These are phyloP conservation scores for Nanorana parkeri DNA, from an alignment of 2,113 vertebrate species.

Conservation along the genomic window DNA sequence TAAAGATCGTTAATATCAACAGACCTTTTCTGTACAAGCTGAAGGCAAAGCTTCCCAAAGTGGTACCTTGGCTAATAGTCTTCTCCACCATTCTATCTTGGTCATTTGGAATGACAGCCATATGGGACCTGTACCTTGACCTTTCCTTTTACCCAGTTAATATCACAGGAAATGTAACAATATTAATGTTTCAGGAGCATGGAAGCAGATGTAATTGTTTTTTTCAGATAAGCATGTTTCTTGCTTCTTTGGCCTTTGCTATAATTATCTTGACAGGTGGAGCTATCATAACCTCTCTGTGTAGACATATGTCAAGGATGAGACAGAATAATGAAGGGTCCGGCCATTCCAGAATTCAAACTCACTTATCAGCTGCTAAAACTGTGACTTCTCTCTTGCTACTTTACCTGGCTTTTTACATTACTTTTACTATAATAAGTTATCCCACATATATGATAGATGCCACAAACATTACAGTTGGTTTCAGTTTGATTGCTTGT, in stretches of 20 bases:
- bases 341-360: neutral
- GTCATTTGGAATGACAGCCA: conserved; percentile 4
- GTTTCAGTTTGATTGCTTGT: neutral
- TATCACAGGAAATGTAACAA: conserved; percentile 16
- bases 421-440: neutral
- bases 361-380: conserved; percentile 34
- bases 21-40: conserved; percentile 18
- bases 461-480: neutral
- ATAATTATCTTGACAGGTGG: conserved; percentile 9
- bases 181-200: neutral
- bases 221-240: neutral
- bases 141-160: neutral
- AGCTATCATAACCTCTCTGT: conserved; percentile 32
- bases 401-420: conserved; percentile 20
- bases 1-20: conserved; percentile 36
- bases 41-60: conserved; percentile 24
- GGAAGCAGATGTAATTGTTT: conserved; percentile 33
- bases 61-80: conserved; percentile 24
- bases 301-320: conserved; percentile 43
- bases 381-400: conserved; percentile 42
- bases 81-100: conserved; percentile 12
- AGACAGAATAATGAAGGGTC: neutral
- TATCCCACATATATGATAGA: neutral
- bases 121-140: conserved; percentile 25
- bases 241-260: conserved; percentile 19